Base-by-base conservation (phyloP, 2,113 vertebrate genomes). In the Oophaga pumilio region DNA sequence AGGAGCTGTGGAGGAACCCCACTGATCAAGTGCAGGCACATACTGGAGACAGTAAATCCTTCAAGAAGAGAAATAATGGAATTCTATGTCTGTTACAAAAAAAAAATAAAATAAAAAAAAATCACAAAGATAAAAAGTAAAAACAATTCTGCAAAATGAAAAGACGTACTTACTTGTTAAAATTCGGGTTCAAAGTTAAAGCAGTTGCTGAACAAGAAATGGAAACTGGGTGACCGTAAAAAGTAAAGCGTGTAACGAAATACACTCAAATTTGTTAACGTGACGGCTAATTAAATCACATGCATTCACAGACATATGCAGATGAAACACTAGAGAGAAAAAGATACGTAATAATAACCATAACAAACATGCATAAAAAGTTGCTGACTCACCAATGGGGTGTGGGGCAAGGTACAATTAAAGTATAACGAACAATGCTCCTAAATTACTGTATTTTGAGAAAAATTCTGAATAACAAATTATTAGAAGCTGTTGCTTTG, bases 101-200 rank as follows among this genome's bases (percentile, higher is more conserved):
- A 53, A 18, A 43, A 77, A 18, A 14, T 0, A 57, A 43, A 80
- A n/a, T n/a, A n/a, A n/a, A 60, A 8, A 68, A 83, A 68, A 0
- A 49, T 56, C 50, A 24, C 5, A 76, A 53, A 62, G 22, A 24
- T 5, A 64, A 11, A 1, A 77, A 52, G 33, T 52, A 62, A 53
- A 33, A 86, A 52, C 12, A 20, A 15, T 68, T 56, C 1, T 20
- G 53, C 60, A 82, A 66, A 53, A 66, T 24, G 85, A 93, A 93
- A 86, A 92, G 91, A 91, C 90, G 91, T 95, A 95, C 94, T 95
- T 95, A 94, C 94, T 94, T 94, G 91, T 93, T 89, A 91, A 92
- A 90, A 90, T 91, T 95, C 93, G 92, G 93, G 93, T 90, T 95
- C 94, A 95, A 93, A 94, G 93, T 89, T 93, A 92, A 91, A 90